Evolutionary conservation across 2,113 vertebrate genomes (phyloP), one percentile per base, ranked within the genome.

Genomic region (Sturnira hondurensis): DNA sequence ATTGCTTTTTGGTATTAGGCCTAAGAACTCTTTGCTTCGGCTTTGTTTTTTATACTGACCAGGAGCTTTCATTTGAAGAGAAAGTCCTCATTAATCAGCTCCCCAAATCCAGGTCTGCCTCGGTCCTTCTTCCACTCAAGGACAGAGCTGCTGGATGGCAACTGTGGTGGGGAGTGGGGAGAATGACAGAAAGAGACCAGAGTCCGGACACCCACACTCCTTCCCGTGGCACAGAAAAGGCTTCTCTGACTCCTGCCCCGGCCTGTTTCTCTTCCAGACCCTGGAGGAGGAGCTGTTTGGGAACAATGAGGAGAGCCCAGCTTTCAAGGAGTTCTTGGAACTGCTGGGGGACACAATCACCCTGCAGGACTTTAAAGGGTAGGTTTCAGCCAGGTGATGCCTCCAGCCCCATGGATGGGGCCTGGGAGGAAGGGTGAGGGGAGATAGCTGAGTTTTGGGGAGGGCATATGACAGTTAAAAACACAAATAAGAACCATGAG

Each of bases 361-460:
- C 0, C 99, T 99, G 33, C 99, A 99, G 98, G 99, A 99, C 98
- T 99, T 99, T 94, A 99, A 99, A 98, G 99, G 99, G 99, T 99
- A 94, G 98, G 98, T 96, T 93, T 96, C 74, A 86, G 91, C 71
- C 78, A 38, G 7, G 17, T 5, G 33, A 28, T 38, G 36, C 28
- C 54, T 96, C 28, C 1, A 9, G 28, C 22, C 63, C 33, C 45
- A 38, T 26, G 28, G 68, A 31, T 54, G 52, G 87, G 63, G 41
- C 2, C 22, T 45, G 24, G 17, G 67, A 31, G 67, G 70, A 93
- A 81, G 63, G 65, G 16, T 14, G 4, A 68, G 54, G 52, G 74
- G 38, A 1, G 71, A 17, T 38, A 47, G 68, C 76, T 45, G 89
- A 73, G 45, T 92, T 88, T 95, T 16, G 12, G 52, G 61, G 52